A percentile compares a stretch with the other conserved stretches of the same genome.
Conservation (phyloP, 2,888 invertebrate genomes). For the Electrophaes corylata region DNA sequence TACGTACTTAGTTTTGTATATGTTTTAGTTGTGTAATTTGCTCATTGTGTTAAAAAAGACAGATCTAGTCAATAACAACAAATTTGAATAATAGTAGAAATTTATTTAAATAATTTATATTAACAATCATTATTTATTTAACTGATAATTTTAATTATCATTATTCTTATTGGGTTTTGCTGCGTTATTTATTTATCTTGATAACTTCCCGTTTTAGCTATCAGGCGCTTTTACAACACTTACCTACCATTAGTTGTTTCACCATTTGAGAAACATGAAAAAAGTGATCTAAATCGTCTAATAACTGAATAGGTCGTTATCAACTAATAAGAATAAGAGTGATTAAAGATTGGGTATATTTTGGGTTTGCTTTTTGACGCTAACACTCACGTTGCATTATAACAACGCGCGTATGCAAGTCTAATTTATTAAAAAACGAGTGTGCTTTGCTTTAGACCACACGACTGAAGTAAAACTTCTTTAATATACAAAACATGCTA, state of each 20-base stretch:
- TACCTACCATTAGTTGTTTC: background rate
- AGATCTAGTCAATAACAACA: slow-evolving; percentile 60
- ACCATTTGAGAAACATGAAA: background rate
- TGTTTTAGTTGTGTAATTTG: slow-evolving; percentile 39
- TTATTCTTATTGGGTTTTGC: slow-evolving; percentile 19
- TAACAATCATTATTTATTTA: slow-evolving; percentile 30
- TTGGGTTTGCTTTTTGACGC: no score
- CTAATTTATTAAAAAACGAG: no score
- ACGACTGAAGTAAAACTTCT: no score
- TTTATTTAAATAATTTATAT: slow-evolving; percentile 42
- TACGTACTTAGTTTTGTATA: slow-evolving; percentile 36
- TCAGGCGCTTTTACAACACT: background rate
- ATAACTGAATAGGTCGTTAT: background rate
- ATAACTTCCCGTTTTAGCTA: background rate
- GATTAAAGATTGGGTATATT: no score
- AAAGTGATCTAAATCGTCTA: background rate
- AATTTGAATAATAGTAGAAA: slow-evolving; percentile 41
- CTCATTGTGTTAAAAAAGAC: slow-evolving; percentile 52
- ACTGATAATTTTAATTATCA: slow-evolving; percentile 16
- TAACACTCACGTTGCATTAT: no score
- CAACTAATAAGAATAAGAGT: background rate
- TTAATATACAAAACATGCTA: no score
- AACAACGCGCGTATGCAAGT: no score
- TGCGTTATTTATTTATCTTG: background rate
- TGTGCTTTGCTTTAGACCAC: no score